Base-by-base conservation (phyloP, 2,797 vertebrate genomes). In the Helicolenus hilgendorfi region DNA sequence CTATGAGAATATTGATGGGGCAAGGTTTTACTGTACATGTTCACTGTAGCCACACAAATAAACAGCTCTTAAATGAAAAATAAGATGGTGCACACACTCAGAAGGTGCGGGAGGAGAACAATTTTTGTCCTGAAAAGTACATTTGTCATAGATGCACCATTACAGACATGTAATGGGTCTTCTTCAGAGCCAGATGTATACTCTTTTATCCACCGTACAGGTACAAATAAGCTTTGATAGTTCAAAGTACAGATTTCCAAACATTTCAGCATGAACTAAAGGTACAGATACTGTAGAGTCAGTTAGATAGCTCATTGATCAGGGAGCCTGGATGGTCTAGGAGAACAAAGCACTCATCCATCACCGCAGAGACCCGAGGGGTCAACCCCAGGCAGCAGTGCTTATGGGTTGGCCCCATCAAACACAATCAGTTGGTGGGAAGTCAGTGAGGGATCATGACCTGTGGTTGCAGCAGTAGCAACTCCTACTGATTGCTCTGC, bases 171-270 rank as follows among this genome's bases (percentile, higher is more conserved):
- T 83, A 81, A 86, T 70, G 29, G 60, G 7, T 49, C 29, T n/a
- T 26, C n/a, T 71, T 76, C 49, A 69, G 49, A 73, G 11, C 8
- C 13, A 29, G 14, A 62, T 36, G 11, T 9, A 24, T 26, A 11
- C 4, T 22, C 45, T 83, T 84, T 78, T 49, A 72, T 82, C 62
- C 33, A 59, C 27, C 15, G 11, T 31, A 18, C 24, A 86, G 68
- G 63, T 74, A 79, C 71, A 83, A 72, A 86, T 35, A 38, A 31
- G 60, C 68, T 75, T 87, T 85, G 62, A 78, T 62, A 41, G 69
- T 67, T 82, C 11, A 85, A 77, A 79, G 60, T 10, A 27, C 56
- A 60, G 11, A 68, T 77, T 65, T 67, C 14, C 59, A 20, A 62
- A 29, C 56, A 62, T 79, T 78, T 63, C 64, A 77, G 14, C 6